A percentile compares a stretch with the other conserved stretches of the same genome.
Conservation (phyloP, 2,797 vertebrate genomes). For the Lophotriccus pileatus region DNA sequence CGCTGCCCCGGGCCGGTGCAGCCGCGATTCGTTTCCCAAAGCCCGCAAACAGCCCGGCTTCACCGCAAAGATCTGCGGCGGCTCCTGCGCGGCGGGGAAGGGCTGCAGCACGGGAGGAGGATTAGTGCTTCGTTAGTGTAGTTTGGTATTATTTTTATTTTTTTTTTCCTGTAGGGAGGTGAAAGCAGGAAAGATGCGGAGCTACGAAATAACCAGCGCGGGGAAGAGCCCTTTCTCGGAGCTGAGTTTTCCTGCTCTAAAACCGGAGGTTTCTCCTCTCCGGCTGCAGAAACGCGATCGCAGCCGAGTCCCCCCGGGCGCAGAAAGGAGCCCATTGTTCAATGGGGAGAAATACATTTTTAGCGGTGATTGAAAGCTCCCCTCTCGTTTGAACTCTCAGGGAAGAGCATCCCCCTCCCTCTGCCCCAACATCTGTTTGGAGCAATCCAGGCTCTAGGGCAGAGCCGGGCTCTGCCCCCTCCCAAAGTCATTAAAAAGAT, state of each 20-base stretch:
- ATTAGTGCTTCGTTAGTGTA: background rate
- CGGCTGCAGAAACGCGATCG: constrained; percentile 45
- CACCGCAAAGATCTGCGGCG: background rate
- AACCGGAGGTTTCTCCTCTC: constrained; percentile 1
- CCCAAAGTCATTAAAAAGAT: constrained; percentile 81
- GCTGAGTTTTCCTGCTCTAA: background rate
- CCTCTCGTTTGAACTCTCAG: constrained; percentile 78
- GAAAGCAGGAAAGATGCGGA: background rate
- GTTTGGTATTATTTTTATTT: background rate
- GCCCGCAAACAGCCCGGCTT: background rate
- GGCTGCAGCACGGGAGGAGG: background rate
- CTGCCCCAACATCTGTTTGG: constrained; percentile 78
- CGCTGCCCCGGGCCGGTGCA: background rate
- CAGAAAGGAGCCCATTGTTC: constrained; percentile 76
- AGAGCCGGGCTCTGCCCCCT: constrained; percentile 60
- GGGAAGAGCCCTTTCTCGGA: background rate
- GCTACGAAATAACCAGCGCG: background rate
- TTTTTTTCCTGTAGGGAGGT: rapidly evolving
- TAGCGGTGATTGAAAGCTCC: constrained; percentile 65
- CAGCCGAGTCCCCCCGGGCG: constrained; percentile 10
- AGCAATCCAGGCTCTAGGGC: constrained; percentile 78
- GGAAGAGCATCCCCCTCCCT: constrained; percentile 54
- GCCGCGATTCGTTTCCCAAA: background rate
- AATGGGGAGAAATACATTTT: constrained; percentile 71
- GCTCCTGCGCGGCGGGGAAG: background rate